Evolutionary conservation across 2,113 vertebrate genomes (phyloP).

Genomic region (Cyprinus carpio): DNA sequence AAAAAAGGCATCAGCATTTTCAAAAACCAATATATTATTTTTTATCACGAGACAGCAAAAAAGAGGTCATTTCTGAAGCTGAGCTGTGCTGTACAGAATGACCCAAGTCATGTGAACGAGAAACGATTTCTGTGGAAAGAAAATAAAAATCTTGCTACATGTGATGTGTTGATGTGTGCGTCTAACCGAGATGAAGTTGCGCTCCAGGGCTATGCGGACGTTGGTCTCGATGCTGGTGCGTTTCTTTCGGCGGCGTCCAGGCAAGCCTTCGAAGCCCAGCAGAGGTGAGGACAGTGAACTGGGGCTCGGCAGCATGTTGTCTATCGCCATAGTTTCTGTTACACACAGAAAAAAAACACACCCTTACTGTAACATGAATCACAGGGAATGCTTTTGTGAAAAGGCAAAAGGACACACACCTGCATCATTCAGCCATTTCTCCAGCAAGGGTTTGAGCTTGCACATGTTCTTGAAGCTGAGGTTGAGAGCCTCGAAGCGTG

Average conservation of each 20-base stretch:
- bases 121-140: neutral
- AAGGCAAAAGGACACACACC: slow-evolving; percentile 65
- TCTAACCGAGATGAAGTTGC: slow-evolving; percentile 85
- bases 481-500: slow-evolving; percentile 91
- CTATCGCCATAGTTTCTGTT: slow-evolving; percentile 89
- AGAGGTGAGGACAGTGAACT: slow-evolving; percentile 84
- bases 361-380: neutral
- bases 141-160: neutral
- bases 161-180: neutral
- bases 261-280: slow-evolving; percentile 84
- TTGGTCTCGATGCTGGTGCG: slow-evolving; percentile 95
- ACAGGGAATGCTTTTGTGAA: neutral
- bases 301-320: slow-evolving; percentile 88
- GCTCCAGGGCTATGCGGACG: slow-evolving; percentile 86
- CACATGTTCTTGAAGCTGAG: slow-evolving; percentile 97
- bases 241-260: slow-evolving; percentile 89
- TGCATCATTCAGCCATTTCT: slow-evolving; percentile 91
- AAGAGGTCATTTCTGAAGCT: neutral
- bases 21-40: slow-evolving; percentile 16
- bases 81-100: slow-evolving; percentile 17
- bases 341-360: neutral
- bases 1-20: slow-evolving; percentile 34
- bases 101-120: neutral
- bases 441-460: slow-evolving; percentile 90
- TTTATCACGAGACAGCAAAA: slow-evolving; percentile 32